Percentiles rank a stretch among this genome's conserved stretches.
Conservation (phyloP, 2,113 vertebrate genomes). For the Argyrosomus japonicus region DNA sequence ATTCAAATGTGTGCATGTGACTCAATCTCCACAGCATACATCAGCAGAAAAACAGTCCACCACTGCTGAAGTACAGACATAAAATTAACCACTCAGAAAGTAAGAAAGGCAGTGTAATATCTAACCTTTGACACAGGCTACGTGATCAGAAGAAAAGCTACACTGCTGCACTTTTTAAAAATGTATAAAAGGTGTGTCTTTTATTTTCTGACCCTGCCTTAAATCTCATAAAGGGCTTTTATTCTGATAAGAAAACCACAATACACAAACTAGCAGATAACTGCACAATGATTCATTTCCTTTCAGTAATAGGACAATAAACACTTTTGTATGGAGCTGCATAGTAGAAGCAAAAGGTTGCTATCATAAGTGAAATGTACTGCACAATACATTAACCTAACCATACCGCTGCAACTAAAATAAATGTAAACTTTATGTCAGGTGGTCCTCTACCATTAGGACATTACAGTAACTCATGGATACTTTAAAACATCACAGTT, state of each 20-base stretch:
- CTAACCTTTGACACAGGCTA: background rate
- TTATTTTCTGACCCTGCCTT: background rate
- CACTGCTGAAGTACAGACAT: background rate
- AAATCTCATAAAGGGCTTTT: constrained; percentile 2
- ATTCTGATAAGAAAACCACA: constrained; percentile 50
- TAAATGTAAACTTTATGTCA: background rate
- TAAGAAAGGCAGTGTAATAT: background rate
- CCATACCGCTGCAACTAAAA: background rate
- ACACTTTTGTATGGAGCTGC: constrained; percentile 6
- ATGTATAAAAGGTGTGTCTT: constrained; percentile 28
- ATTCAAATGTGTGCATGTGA: background rate
- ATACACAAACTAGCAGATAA: constrained; percentile 22
- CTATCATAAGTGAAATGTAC: background rate
- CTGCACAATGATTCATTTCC: constrained; percentile 6
- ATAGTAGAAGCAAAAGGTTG: background rate
- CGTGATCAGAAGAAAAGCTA: background rate
- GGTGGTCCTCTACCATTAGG: background rate
- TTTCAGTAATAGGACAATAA: constrained; percentile 13
- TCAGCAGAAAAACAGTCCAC: background rate
- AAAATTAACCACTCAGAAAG: background rate
- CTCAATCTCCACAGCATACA: background rate
- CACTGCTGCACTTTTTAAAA: constrained; percentile 6
- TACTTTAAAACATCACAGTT: background rate
- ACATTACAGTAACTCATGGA: background rate
- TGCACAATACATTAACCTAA: background rate